Evolutionary conservation across 1,140 invertebrate genomes (phyloP).

Genomic region (Drosophila sp.): DNA sequence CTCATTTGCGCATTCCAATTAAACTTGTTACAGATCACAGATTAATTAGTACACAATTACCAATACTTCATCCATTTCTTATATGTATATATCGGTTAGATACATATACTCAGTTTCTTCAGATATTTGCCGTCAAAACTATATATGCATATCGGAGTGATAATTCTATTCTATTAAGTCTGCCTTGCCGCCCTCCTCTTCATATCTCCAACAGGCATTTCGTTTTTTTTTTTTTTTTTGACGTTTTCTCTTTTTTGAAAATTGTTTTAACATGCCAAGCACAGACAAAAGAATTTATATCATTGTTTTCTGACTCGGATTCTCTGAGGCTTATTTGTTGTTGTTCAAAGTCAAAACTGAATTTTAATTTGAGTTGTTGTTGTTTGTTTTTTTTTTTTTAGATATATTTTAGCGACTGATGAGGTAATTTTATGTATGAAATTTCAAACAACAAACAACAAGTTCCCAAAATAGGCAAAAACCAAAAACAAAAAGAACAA

Average conservation of each 20-base stretch:
- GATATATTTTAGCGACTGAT: conserved; percentile 55
- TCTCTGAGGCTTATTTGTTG: conserved; percentile 37
- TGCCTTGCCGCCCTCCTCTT: not conserved
- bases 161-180: not conserved
- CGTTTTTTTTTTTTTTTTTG: conserved; percentile 21
- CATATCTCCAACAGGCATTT: conserved; percentile 7
- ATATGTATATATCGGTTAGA: too few species aligned
- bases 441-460: conserved; percentile 44
- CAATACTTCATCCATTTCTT: too few species aligned
- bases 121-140: too few species aligned
- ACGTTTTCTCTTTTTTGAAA: conserved; percentile 56
- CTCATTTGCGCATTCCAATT: too few species aligned
- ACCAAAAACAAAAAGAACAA: conserved; percentile 16
- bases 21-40: too few species aligned
- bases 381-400: conserved; percentile 55
- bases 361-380: conserved; percentile 65
- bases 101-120: too few species aligned
- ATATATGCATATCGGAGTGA: not conserved
- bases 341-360: conserved; percentile 53
- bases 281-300: conserved; percentile 80
- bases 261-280: conserved; percentile 70
- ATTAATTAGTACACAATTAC: too few species aligned
- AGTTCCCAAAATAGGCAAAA: conserved; percentile 56
- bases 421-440: conserved; percentile 77
- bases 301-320: conserved; percentile 55